These are phyloP conservation scores for Lysandra coridon DNA, from an alignment of 2,888 invertebrate species.

Conservation along the genomic window DNA sequence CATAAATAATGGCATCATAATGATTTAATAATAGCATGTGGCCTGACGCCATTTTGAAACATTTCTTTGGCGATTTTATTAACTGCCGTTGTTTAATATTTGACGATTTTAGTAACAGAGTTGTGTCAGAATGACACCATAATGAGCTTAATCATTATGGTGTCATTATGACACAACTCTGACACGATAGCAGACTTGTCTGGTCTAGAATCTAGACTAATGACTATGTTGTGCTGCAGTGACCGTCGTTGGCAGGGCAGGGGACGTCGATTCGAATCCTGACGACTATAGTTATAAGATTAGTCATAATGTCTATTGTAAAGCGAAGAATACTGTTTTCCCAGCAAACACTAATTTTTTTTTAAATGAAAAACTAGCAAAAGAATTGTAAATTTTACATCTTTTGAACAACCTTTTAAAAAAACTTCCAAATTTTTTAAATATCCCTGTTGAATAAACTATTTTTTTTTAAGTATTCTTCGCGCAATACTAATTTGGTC, in stretches of 20 bases:
- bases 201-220: slow-evolving; percentile 31
- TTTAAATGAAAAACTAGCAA: no score
- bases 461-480: slow-evolving; percentile 45
- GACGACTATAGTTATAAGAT: slow-evolving; percentile 51
- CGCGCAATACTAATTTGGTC: slow-evolving; percentile 48
- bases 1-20: neutral
- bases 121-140: no score
- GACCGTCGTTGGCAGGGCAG: slow-evolving; percentile 68
- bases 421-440: neutral
- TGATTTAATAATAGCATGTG: neutral
- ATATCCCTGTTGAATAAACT: neutral
- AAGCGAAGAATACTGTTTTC: slow-evolving; percentile 47
- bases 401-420: no score
- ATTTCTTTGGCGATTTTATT: no score
- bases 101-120: no score
- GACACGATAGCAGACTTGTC: slow-evolving; percentile 21
- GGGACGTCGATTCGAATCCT: slow-evolving; percentile 51
- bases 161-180: neutral
- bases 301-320: slow-evolving; percentile 46
- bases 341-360: neutral
- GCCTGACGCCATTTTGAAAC: neutral
- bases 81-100: neutral
- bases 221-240: slow-evolving; percentile 63
- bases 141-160: neutral
- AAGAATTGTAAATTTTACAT: no score